A percentile compares a stretch with the other conserved stretches of the same genome.
Conservation (phyloP, 1,140 invertebrate genomes). For the Saccostrea echinata region DNA sequence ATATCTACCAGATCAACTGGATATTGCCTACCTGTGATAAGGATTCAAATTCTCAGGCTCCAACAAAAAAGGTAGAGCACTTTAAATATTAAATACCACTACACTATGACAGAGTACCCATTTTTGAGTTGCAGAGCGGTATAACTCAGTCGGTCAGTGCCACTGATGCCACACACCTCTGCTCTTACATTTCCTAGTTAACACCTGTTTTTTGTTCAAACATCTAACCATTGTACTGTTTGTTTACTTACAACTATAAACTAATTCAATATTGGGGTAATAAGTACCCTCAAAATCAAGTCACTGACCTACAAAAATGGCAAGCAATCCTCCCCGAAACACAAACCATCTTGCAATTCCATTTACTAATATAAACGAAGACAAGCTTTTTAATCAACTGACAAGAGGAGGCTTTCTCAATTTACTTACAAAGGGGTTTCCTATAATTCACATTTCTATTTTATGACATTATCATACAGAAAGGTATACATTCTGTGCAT, state of each 20-base stretch:
- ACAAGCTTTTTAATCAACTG: not conserved
- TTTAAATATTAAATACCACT: no score
- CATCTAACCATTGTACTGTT: slow-evolving; percentile 4
- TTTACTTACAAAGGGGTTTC: not conserved
- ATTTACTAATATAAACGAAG: not conserved
- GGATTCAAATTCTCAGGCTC: no score
- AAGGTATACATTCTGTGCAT: no score
- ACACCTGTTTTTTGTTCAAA: not conserved
- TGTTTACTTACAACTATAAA: slow-evolving; percentile 30
- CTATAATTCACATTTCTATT: not conserved
- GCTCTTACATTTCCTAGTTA: not conserved
- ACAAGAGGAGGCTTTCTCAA: not conserved
- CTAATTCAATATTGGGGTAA: not conserved
- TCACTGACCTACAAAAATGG: not conserved
- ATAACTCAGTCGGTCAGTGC: not conserved
- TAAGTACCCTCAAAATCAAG: not conserved
- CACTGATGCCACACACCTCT: not conserved
- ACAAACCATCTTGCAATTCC: not conserved
- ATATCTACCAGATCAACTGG: no score
- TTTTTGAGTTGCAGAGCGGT: not conserved
- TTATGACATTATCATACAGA: no score
- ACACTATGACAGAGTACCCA: no score
- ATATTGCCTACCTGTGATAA: no score
- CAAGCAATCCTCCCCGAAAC: not conserved
- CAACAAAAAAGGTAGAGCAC: no score